Base-by-base conservation (phyloP, 2,113 vertebrate genomes). In the Psettodes erumei region DNA sequence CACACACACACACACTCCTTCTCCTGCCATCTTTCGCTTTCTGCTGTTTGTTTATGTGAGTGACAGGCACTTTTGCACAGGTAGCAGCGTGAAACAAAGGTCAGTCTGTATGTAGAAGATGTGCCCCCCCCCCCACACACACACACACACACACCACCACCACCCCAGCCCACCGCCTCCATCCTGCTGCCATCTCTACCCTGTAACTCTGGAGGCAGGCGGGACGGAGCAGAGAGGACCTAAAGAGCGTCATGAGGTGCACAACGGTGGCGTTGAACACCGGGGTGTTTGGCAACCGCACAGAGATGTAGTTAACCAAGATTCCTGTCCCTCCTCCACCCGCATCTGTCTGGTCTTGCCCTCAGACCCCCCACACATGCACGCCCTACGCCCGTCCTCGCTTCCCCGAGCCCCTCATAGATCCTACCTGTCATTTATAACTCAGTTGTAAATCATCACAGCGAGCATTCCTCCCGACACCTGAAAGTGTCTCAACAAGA, bases 301-400 rank as follows among this genome's bases (percentile, higher is more conserved):
- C 58, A 84, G 77, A 87, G 77, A 73, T 37, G 13, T 75, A 73
- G 71, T 86, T 83, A 80, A 71, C 37, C 16, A 13, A 30, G 25
- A 59, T 16, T 72, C 40, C 43, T 59, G 74, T 56, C 81, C 32
- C 40, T 45, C 51, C 62, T 82, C 64, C 53, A 51, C 21, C 9
- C 45, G 54, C 66, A 71, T 86, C 63, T 87, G 88, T 82, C 66
- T 83, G 80, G 60, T 88, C 79, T 84, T 83, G 79, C 56, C 77
- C 71, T 38, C 19, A 56, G 19, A 75, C 54, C 54, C 56, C 33
- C 55, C 37, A 32, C 59, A 6, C 21, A 18, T 62, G 40, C 19
- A 21, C 11, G 18, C 18, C 42, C 18, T 28, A 40, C 28, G 7
- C 59, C 68, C 56, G 21, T 79, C 55, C 33, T 13, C 45, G 54